Percentiles rank a stretch among this genome's conserved stretches.
Evolutionary conservation across 2,888 invertebrate genomes (phyloP).

Genomic region (Tanytarsus gracilentus): DNA sequence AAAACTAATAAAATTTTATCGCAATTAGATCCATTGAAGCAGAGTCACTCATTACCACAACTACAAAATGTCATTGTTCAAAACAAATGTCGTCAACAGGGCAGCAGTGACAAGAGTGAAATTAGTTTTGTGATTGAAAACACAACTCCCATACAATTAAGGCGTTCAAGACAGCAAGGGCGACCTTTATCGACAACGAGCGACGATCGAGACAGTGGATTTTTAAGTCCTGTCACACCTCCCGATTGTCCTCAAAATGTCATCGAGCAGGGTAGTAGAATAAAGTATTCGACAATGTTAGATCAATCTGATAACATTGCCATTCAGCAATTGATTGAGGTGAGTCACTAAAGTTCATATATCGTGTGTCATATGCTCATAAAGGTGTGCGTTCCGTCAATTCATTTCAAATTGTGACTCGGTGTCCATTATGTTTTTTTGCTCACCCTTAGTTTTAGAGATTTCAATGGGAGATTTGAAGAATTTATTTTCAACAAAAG

Average conservation of each 20-base stretch:
- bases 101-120: neutral
- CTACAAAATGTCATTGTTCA: neutral
- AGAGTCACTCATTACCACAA: constrained; percentile 20
- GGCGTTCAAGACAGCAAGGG: constrained; percentile 38
- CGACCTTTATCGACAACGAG: constrained; percentile 45
- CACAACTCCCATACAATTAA: constrained; percentile 11
- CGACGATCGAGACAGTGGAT: constrained; percentile 54
- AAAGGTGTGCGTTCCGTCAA: neutral
- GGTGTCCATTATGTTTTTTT: neutral
- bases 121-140: constrained; percentile 22
- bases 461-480: no score
- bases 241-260: constrained; percentile 39
- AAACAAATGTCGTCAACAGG: constrained; percentile 1
- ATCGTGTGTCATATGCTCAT: neutral
- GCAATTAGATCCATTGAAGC: constrained; percentile 10
- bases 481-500: neutral
- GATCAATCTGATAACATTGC: constrained; percentile 43
- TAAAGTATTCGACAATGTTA: constrained; percentile 32
- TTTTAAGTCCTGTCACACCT: constrained; percentile 54
- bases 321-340: constrained; percentile 44
- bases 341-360: constrained; percentile 34
- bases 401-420: neutral
- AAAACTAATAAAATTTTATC: neutral
- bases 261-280: neutral
- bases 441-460: no score